Evolutionary conservation across 2,797 vertebrate genomes (phyloP).

Genomic region (Crenuchus spilurus): DNA sequence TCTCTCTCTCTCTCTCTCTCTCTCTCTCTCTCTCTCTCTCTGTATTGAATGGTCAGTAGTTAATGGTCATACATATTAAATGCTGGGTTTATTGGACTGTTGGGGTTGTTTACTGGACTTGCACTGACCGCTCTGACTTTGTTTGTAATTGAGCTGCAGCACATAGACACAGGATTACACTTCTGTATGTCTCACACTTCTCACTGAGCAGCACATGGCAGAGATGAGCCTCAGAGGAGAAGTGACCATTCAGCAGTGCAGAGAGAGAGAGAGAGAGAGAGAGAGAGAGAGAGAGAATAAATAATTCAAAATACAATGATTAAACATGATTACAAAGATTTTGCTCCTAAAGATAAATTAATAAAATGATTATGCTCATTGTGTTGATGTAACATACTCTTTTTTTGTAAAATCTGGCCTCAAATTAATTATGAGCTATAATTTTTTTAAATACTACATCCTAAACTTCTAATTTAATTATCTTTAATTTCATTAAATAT

Average conservation of each 20-base stretch:
- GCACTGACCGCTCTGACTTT: neutral
- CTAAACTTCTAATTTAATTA: too few relatives aligned
- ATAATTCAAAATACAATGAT: too few relatives aligned
- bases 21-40: neutral
- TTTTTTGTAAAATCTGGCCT: too few relatives aligned
- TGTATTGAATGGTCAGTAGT: conserved; percentile 15
- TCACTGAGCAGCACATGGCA: neutral
- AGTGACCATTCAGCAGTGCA: neutral
- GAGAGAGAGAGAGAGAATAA: neutral
- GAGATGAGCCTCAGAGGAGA: neutral
- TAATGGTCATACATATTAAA: conserved; percentile 50
- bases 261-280: neutral
- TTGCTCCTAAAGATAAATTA: too few relatives aligned
- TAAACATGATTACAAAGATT: too few relatives aligned
- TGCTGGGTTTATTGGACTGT: conserved; percentile 41
- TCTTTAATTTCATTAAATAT: too few relatives aligned
- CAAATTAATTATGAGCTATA: too few relatives aligned
- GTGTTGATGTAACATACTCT: too few relatives aligned
- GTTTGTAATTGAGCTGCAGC: conserved; percentile 34
- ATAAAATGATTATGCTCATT: too few relatives aligned
- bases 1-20: neutral
- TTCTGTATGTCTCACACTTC: too few relatives aligned
- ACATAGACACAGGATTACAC: neutral
- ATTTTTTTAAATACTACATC: too few relatives aligned
- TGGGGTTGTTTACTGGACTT: conserved; percentile 18